These are phyloP conservation scores for Drosophila neocordata DNA, from an alignment of 1,140 invertebrate genomes.

Conservation along the genomic window DNA sequence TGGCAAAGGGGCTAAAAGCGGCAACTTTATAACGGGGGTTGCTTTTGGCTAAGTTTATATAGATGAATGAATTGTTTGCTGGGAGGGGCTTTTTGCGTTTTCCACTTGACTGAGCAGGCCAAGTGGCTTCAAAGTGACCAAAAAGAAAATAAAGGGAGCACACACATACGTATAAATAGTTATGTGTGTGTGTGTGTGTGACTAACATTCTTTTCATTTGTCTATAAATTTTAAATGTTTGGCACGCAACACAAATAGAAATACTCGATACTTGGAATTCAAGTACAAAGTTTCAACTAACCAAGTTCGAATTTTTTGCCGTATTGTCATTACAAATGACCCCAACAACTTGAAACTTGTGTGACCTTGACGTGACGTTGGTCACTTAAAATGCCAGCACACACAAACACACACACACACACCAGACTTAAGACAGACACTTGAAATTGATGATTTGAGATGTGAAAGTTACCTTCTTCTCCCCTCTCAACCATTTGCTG, in stretches of 20 bases:
- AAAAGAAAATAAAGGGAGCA: no score
- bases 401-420: background rate
- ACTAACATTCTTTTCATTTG: conserved; percentile 22
- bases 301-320: conserved; percentile 27
- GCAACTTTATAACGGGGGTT: conserved; percentile 29
- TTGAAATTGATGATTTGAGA: conserved; percentile 1
- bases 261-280: conserved; percentile 1
- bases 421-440: background rate
- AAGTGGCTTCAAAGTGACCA: conserved; percentile 35
- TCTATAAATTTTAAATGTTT: conserved; percentile 59
- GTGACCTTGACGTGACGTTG: conserved; percentile 39
- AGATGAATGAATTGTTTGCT: background rate
- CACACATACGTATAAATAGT: no score
- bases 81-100: conserved; percentile 26
- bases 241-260: conserved; percentile 52
- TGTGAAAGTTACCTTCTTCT: background rate
- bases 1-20: conserved; percentile 14
- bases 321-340: conserved; percentile 30
- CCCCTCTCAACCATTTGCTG: no score
- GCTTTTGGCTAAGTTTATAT: background rate
- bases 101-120: conserved; percentile 52
- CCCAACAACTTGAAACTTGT: background rate
- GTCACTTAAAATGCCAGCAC: conserved; percentile 46
- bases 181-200: conserved; percentile 15
- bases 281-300: conserved; percentile 35